A percentile compares a stretch with the other conserved stretches of the same genome.
Evolutionary conservation across 2,888 invertebrate species (phyloP).

Genomic region (Corythucha ciliata): DNA sequence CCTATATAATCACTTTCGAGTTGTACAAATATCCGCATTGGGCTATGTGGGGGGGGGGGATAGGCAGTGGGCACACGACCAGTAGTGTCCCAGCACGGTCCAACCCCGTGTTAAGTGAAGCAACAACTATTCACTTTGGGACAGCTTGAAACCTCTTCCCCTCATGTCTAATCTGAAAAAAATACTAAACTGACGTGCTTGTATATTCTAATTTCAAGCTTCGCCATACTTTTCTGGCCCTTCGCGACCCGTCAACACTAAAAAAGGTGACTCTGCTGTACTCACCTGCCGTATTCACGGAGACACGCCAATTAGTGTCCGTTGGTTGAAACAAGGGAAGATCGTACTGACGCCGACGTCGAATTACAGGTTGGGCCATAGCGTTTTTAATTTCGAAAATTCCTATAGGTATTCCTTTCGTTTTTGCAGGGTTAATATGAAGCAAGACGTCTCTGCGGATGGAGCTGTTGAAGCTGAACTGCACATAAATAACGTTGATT

Average conservation of each 20-base stretch:
- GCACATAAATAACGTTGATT: conserved; percentile 57
- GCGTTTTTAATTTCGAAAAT: not conserved
- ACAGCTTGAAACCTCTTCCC: too few relatives aligned
- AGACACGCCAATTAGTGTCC: conserved; percentile 66
- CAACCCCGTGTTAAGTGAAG: too few relatives aligned
- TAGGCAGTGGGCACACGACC: too few relatives aligned
- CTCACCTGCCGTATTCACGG: conserved; percentile 68
- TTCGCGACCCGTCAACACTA: conserved; percentile 58
- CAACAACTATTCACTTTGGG: too few relatives aligned
- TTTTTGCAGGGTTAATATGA: conserved; percentile 31
- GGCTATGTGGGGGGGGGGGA: too few relatives aligned
- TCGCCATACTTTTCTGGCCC: conserved; percentile 63
- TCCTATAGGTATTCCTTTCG: not conserved
- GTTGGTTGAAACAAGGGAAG: conserved; percentile 64
- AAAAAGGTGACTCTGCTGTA: conserved; percentile 61
- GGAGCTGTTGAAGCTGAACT: conserved; percentile 57
- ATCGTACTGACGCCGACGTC: conserved; percentile 59
- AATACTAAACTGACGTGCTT: too few relatives aligned
- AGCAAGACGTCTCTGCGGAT: conserved; percentile 43
- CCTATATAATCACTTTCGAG: too few relatives aligned
- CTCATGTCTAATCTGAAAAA: too few relatives aligned
- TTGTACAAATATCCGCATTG: too few relatives aligned
- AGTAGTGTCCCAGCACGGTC: too few relatives aligned
- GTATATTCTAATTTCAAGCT: conserved; percentile 43
- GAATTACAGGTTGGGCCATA: conserved; percentile 56